Base-by-base conservation (phyloP, 2,888 invertebrate genomes). In the Branchellion lobata region DNA sequence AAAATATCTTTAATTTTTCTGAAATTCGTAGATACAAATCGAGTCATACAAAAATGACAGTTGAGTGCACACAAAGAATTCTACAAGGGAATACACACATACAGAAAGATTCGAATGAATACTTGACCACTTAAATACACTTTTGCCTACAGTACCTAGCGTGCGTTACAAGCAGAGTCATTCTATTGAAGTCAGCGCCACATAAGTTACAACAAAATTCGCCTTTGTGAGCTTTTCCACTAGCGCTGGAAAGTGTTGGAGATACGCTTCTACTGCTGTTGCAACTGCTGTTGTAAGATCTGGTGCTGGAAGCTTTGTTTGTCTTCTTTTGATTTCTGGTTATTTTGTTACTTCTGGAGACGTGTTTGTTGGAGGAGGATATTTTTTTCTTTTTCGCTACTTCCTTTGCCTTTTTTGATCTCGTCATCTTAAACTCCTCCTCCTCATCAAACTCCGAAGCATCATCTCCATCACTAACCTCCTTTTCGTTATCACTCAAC, bases 101-200 rank as follows among this genome's bases (percentile, higher is more conserved):
- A 69, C 31, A 69, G n/a, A 2, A 69, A 69, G n/a, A 69, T 21
- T 24, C 31, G 31, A 34, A 34, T 33, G 29, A 24, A 69, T 29
- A n/a, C 69, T 33, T 27, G n/a, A 31, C 8, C 8, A 8, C 24
- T 57, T n/a, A 57, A 57, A 18, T 57, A 57, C 61, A 57, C 24
- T 57, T 57, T 57, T 75, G 53, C 1, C 74, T 57, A 51, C 79
- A 79, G 34, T 79, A 79, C 75, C 79, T 36, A 24, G 75, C 75
- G 33, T 79, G 79, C 31, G 79, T 79, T 3, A 79, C 79, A 0
- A 79, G 75, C 47, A 79, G 51, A 0, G 79, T 68, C 79, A 75
- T 79, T 33, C 79, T 53, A 61, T 79, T 79, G 75, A 79, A 79
- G 24, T 51, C 75, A n/a, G 29, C 47, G n/a, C 73, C 75, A 33